Evolutionary conservation across 2,797 vertebrate genomes (phyloP).

Genomic region (Parauchenoglanis ngamensis): DNA sequence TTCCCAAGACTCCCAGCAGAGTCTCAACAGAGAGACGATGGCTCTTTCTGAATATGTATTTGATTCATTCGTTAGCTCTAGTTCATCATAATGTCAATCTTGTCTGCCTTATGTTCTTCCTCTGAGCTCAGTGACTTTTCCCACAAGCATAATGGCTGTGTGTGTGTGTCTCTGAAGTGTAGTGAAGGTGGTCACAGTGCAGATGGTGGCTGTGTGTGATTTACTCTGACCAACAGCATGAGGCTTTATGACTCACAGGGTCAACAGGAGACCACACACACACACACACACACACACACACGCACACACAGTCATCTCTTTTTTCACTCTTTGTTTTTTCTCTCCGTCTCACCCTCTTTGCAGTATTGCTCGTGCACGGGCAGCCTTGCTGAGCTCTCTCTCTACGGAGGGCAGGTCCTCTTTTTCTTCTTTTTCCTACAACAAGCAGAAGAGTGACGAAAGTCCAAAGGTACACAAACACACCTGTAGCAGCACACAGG

Average conservation of each 20-base stretch:
- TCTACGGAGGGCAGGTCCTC: constrained; percentile 88
- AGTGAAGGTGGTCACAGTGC: constrained; percentile 41
- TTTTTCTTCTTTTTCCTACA: constrained; percentile 90
- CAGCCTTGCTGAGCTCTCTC: constrained; percentile 82
- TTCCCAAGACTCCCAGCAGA: neutral
- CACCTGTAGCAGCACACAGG: constrained; percentile 12
- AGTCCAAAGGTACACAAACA: constrained; percentile 87
- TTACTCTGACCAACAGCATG: constrained; percentile 39
- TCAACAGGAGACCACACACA: constrained; percentile 7
- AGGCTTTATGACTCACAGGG: constrained; percentile 18
- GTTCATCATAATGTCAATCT: neutral
- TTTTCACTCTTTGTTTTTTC: neutral
- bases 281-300: constrained; percentile 6
- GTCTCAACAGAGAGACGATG: neutral
- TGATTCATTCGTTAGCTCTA: neutral
- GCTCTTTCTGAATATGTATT: neutral
- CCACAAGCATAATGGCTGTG: neutral
- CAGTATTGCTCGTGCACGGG: constrained; percentile 86
- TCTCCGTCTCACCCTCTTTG: constrained; percentile 31
- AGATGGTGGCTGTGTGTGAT: constrained; percentile 52
- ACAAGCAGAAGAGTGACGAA: constrained; percentile 90
- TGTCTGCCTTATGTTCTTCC: neutral
- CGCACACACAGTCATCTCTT: neutral
- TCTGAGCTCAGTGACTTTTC: constrained; percentile 18
- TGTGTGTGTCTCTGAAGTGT: constrained; percentile 34